Evolutionary conservation across 1,140 invertebrate genomes (phyloP), one percentile per base, ranked within the genome.

Genomic region (Euura saliciscinereae): DNA sequence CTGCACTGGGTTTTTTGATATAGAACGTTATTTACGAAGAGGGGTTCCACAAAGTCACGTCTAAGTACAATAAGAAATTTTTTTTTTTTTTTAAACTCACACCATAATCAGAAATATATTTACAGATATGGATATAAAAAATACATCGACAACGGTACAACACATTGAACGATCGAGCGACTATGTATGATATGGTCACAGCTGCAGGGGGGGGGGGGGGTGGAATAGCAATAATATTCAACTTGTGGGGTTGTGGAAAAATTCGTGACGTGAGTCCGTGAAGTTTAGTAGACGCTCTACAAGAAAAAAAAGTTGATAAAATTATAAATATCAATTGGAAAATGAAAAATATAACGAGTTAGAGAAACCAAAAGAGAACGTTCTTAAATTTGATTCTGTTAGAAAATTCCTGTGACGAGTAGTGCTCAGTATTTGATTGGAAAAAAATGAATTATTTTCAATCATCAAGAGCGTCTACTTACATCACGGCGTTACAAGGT

Each of bases 91-190:
- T 71, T 72, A 78, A 85, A 84, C 76, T 85, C 79, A 86, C 84
- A 86, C 83, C 75, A 84, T 86, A 86, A 84, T 84, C 77, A 84
- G 78, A 82, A 81, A 67, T 82, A 85, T 86, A 86, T 86, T 77
- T 85, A 87, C 82, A 86, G 77, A 83, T 87, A 81, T 72, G 74
- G 66, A 73, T 28, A 73, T 74, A 67, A 84, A 84, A 86, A 87
- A 87, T 78, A 87, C 86, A 87, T 85, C 81, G 86, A 87, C 83
- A 87, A 87, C 86, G 86, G 86, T 84, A 87, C 86, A 87, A 85
- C 83, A 76, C 86, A 87, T 87, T 84, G 84, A 87, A 87, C 84
- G 85, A 87, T 84, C 85, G 86, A 87, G 86, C 85, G 85, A 87
- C 84, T 86, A 86, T 79, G 13, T 59, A 59, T 75, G 68, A 51